phyloP scores from a whole-genome alignment of 2,888 invertebrate species.

The Nephrotoma flavescens region DNA sequence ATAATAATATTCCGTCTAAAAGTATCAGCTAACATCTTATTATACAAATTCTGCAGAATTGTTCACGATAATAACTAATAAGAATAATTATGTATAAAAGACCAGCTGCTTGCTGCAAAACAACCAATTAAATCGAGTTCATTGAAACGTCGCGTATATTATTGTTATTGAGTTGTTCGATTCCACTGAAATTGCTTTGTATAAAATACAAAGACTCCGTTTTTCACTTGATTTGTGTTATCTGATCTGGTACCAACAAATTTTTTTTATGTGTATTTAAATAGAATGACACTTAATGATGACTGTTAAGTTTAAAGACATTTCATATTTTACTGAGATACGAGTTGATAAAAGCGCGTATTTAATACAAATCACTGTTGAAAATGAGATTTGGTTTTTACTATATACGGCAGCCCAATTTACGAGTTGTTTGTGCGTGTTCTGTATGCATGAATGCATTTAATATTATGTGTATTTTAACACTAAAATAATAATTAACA shows the following conservation, averaged over 20 bases:
- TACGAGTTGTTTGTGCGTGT: neutral
- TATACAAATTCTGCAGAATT: neutral
- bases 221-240: neutral
- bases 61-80: neutral
- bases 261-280: neutral
- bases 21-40: neutral
- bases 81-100: neutral
- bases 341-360: neutral
- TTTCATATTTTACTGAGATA: neutral
- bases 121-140: neutral
- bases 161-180: neutral
- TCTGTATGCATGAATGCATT: neutral
- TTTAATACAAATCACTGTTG: neutral
- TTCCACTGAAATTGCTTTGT: neutral
- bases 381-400: neutral
- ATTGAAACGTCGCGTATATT: neutral
- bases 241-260: neutral
- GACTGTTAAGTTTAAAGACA: neutral
- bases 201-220: neutral
- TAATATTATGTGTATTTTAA: neutral
- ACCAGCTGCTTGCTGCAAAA: neutral
- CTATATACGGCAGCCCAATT: neutral
- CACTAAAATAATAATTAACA: neutral
- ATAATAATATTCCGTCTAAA: neutral
- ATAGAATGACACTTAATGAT: neutral